A percentile compares a stretch with the other conserved stretches of the same genome.
These are phyloP conservation scores for Tribolium castaneum DNA, from an alignment of 1,140 invertebrate species.

Conservation along the genomic window DNA sequence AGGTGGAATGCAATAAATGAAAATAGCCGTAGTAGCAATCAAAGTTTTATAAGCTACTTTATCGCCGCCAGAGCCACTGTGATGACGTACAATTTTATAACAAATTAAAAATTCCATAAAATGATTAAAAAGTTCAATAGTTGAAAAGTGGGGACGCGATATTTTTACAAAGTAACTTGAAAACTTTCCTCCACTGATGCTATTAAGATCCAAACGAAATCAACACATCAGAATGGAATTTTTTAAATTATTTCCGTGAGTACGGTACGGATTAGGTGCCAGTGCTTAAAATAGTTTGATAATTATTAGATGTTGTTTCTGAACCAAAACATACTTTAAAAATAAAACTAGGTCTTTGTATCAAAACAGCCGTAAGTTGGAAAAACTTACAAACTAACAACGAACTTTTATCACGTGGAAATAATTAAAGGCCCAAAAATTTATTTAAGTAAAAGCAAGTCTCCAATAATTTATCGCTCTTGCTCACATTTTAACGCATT, in stretches of 20 bases:
- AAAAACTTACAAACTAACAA: not conserved
- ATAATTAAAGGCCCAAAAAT: not conserved
- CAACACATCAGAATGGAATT: not conserved
- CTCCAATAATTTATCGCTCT: not conserved
- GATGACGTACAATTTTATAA: constrained; percentile 36
- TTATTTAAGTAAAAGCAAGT: not conserved
- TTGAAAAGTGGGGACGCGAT: constrained; percentile 48
- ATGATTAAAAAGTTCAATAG: constrained; percentile 47
- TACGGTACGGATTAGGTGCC: not conserved
- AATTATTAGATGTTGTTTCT: not conserved
- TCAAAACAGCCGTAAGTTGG: not conserved
- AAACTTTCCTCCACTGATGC: not conserved
- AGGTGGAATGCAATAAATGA: constrained; percentile 53
- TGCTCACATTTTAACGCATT: not conserved
- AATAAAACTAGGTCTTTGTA: not conserved
- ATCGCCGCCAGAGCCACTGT: constrained; percentile 9
- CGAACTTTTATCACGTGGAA: not conserved
- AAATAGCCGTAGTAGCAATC: constrained; percentile 51
- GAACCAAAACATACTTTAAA: not conserved
- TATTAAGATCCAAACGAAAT: not conserved
- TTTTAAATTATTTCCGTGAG: not conserved
- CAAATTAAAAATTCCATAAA: constrained; percentile 45
- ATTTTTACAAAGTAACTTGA: constrained; percentile 1
- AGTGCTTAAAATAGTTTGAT: not conserved
- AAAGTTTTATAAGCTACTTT: constrained; percentile 51